Evolutionary conservation across 2,113 vertebrate genomes (phyloP), one percentile per base, ranked within the genome.

Genomic region (Glaucidium brasilianum): DNA sequence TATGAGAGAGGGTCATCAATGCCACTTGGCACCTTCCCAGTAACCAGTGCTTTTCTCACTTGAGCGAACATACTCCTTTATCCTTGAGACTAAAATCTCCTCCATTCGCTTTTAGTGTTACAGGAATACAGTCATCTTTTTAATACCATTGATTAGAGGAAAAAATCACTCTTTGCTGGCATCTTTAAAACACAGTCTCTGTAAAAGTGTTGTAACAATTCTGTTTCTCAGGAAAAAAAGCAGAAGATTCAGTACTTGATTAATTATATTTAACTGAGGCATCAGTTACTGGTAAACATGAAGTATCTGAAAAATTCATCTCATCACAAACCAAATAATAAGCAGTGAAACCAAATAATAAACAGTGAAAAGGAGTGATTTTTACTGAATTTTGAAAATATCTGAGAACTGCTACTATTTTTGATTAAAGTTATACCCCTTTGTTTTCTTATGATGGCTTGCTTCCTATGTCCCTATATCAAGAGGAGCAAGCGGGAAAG

Each of bases 111-210:
- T 86, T 84, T 75, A 55, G 49, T 82, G 71, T 96, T 96, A 96
- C 77, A 88, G 50, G 72, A 96, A 71, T 73, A 75, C 68, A 96
- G 73, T 90, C 20, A 53, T 95, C 97, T 97, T 92, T 91, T 43
- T 11, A 92, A 85, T 91, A 94, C 62, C 52, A 78, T 39, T 77
- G n/a, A 92, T 85, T 91, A 77, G 78, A 88, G 67, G 52, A 60
- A 78, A 84, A 97, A 96, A 32, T 56, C 26, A 11, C 47, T 87
- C 39, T 94, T 97, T 86, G 55, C 62, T 92, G 77, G 49, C 71
- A 78, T 96, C 68, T 92, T 97, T 96, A 94, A 96, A 93, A 50
- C 80, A 95, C 88, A 89, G 58, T 92, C 53, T 97, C 84, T 95
- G 58, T 96, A 88, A 84, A 95, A 92, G 43, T 97, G 56, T 92